These are phyloP conservation scores for Drosophila glabriapex DNA, from an alignment of 2,888 invertebrate species.

Conservation along the genomic window DNA sequence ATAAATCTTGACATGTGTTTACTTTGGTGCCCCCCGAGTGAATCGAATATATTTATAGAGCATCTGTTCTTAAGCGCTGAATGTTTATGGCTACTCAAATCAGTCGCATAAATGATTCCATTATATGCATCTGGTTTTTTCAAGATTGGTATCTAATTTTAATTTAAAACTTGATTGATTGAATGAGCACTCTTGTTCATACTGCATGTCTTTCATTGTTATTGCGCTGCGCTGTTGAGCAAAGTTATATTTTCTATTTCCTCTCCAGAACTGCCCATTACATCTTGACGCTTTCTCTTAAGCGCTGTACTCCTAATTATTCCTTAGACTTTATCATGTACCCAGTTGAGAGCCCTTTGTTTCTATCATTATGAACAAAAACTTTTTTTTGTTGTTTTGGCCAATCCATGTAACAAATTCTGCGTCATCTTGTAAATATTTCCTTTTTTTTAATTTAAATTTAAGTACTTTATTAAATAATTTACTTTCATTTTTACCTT, in stretches of 20 bases:
- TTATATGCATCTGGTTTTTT: constrained; percentile 1
- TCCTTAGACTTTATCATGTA: neutral
- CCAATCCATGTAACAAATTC: neutral
- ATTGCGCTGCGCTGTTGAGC: neutral
- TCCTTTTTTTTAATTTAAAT: neutral
- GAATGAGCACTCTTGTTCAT: neutral
- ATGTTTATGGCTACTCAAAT: neutral
- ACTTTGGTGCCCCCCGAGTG: constrained; percentile 33
- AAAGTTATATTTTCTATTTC: neutral
- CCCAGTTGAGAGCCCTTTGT: neutral
- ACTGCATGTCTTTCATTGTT: neutral
- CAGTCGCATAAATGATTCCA: constrained; percentile 17
- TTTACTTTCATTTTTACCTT: neutral
- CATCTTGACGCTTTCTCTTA: neutral
- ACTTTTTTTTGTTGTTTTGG: too few relatives aligned
- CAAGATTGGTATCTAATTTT: neutral
- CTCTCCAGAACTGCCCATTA: neutral
- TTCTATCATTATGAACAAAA: neutral
- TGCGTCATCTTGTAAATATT: neutral
- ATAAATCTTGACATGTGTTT: constrained; percentile 51
- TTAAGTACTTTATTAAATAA: neutral
- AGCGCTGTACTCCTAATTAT: neutral
- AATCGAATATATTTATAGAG: constrained; percentile 6
- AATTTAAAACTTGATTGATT: neutral
- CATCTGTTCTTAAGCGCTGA: constrained; percentile 9